Evolutionary conservation across 2,113 vertebrate genomes (phyloP).

Genomic region (Epinephelus cyanopodus): DNA sequence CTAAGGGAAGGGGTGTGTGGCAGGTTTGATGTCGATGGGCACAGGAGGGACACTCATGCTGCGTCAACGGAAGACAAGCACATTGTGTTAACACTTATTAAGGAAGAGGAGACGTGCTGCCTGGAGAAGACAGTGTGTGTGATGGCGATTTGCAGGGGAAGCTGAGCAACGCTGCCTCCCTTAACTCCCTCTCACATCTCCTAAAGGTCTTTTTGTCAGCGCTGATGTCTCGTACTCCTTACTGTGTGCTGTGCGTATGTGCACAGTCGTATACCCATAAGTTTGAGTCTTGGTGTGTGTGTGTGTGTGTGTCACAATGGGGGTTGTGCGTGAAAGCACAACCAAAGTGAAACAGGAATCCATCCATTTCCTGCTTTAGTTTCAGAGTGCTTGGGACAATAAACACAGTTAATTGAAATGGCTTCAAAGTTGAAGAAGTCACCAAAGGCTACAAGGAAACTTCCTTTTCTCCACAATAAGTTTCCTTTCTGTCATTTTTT

Average conservation of each 20-base stretch:
- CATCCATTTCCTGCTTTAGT: slow-evolving; percentile 78
- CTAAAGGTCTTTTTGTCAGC: slow-evolving; percentile 64
- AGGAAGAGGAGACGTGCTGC: slow-evolving; percentile 66
- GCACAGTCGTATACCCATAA: background rate
- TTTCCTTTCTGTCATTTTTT: slow-evolving; percentile 39
- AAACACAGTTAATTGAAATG: slow-evolving; percentile 82
- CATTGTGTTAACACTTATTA: slow-evolving; percentile 83
- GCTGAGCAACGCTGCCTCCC: slow-evolving; percentile 43
- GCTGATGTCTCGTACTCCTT: slow-evolving; percentile 31
- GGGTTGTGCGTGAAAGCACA: slow-evolving; percentile 46
- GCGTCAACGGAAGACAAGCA: slow-evolving; percentile 72
- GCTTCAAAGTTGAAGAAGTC: slow-evolving; percentile 76
- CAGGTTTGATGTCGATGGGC: slow-evolving; percentile 77
- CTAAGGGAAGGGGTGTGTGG: slow-evolving; percentile 79
- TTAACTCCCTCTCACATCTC: slow-evolving; percentile 62
- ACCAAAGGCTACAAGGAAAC: slow-evolving; percentile 49
- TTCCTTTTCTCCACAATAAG: slow-evolving; percentile 46
- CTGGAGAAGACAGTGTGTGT: slow-evolving; percentile 54
- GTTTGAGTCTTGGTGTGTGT: background rate
- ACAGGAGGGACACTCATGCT: slow-evolving; percentile 71
- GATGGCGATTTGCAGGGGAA: slow-evolving; percentile 62
- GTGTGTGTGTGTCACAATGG: slow-evolving; percentile 51
- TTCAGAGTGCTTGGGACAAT: slow-evolving; percentile 75
- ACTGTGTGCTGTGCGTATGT: slow-evolving; percentile 23
- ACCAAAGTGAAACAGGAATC: slow-evolving; percentile 77